Conservation (phyloP, 2,113 vertebrate species). For the Macquaria australasica region DNA sequence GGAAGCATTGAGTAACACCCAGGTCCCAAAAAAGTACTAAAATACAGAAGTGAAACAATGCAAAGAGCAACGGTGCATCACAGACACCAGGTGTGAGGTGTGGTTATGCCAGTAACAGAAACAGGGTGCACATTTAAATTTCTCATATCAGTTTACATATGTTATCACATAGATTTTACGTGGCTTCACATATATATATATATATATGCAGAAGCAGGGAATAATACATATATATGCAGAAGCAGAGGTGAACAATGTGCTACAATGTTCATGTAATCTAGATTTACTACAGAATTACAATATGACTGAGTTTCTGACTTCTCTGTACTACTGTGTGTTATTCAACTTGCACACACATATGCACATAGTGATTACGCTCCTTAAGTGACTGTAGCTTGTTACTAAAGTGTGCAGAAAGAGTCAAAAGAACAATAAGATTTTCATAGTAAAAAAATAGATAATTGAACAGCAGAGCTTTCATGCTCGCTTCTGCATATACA, state of each 20-base stretch:
- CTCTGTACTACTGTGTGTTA: background rate
- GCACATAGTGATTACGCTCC: background rate
- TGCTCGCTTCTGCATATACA: conserved; percentile 72
- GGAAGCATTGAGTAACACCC: conserved; percentile 63
- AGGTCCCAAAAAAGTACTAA: conserved; percentile 49
- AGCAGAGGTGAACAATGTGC: conserved; percentile 14
- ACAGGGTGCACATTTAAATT: conserved; percentile 58
- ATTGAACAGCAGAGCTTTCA: conserved; percentile 1
- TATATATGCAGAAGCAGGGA: too few relatives aligned
- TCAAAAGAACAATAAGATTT: background rate
- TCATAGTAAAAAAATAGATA: background rate
- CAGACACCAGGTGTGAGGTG: conserved; percentile 66
- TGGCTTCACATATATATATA: conserved; percentile 68
- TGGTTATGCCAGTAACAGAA: conserved; percentile 59
- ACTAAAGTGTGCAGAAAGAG: background rate
- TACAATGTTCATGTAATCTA: background rate
- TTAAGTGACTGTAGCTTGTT: background rate
- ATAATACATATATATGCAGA: conserved; percentile 55
- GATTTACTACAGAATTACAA: background rate
- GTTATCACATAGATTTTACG: background rate
- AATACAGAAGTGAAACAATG: conserved; percentile 78
- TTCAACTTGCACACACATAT: background rate
- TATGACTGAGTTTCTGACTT: background rate
- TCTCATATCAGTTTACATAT: conserved; percentile 56
- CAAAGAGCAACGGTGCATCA: conserved; percentile 59